A percentile compares a stretch with the other conserved stretches of the same genome.
phyloP scores from a whole-genome alignment of 2,888 invertebrate genomes.

The Thelaira solivaga region DNA sequence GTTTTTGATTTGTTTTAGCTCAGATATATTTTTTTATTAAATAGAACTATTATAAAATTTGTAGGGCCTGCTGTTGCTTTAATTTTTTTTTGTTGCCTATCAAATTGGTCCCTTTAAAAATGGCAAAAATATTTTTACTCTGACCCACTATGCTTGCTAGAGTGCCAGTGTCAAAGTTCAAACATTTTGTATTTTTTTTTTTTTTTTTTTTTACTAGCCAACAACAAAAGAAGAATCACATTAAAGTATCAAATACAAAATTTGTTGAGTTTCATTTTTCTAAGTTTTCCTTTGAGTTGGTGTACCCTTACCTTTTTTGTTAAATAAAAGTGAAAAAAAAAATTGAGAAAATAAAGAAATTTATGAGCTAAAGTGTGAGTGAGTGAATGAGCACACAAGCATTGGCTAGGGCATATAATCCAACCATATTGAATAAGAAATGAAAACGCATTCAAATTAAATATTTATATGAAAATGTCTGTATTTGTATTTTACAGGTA shows the following conservation, averaged over 20 bases:
- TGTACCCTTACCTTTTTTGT: not conserved
- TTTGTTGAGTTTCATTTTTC: constrained; percentile 12
- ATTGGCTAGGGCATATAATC: constrained; percentile 46
- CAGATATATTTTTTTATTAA: too few relatives aligned
- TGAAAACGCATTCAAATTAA: constrained; percentile 74
- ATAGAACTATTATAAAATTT: too few relatives aligned
- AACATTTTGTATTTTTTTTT: not conserved
- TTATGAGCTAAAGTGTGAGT: constrained; percentile 46
- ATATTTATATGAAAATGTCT: constrained; percentile 74
- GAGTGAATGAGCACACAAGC: constrained; percentile 25
- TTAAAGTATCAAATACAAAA: constrained; percentile 15
- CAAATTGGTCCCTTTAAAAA: too few relatives aligned
- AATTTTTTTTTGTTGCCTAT: too few relatives aligned
- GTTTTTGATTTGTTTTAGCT: too few relatives aligned
- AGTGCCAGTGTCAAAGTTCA: constrained; percentile 35
- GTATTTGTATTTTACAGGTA: constrained; percentile 67
- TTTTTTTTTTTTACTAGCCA: not conserved
- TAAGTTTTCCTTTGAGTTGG: not conserved
- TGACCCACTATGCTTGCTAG: too few relatives aligned
- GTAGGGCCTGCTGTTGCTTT: too few relatives aligned
- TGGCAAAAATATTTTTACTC: too few relatives aligned
- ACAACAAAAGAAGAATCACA: constrained; percentile 16
- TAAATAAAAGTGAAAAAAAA: not conserved
- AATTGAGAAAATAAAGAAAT: constrained; percentile 26
- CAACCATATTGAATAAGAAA: constrained; percentile 66